phyloP scores from a whole-genome alignment of 2,888 invertebrate genomes.

The Leptura quadrifasciata region DNA sequence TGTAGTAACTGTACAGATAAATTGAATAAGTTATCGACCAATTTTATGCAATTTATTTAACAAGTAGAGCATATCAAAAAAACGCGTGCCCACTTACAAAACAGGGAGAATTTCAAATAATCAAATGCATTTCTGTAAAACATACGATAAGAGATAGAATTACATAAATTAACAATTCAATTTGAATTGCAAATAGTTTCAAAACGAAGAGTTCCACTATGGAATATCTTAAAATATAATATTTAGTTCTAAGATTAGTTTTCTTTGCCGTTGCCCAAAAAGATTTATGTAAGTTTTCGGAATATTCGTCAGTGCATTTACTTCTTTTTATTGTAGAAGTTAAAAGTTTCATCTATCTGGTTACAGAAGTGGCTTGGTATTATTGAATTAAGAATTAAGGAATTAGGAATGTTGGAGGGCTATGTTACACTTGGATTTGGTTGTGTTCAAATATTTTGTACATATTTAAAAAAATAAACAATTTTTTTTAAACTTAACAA shows the following conservation, averaged over 20 bases:
- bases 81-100: background rate
- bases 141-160: slow-evolving; percentile 17
- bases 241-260: slow-evolving; percentile 22
- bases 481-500: too few species aligned
- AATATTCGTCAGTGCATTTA: slow-evolving; percentile 7
- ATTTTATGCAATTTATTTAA: too few species aligned
- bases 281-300: slow-evolving; percentile 29
- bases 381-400: background rate
- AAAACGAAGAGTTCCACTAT: background rate
- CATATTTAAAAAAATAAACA: too few species aligned
- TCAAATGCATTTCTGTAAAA: slow-evolving; percentile 9
- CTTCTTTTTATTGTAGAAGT: slow-evolving; percentile 20
- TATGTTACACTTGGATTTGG: too few species aligned
- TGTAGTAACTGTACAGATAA: too few species aligned
- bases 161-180: slow-evolving; percentile 15
- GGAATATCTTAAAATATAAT: slow-evolving; percentile 14
- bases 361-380: background rate
- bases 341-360: slow-evolving; percentile 9
- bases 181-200: slow-evolving; percentile 19
- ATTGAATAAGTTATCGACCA: too few species aligned
- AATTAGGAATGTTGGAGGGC: background rate
- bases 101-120: background rate
- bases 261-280: slow-evolving; percentile 16
- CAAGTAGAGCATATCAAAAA: too few species aligned
- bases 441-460: too few species aligned